Conservation (phyloP, 2,888 invertebrate species). For the Sarcophaga subvicina region DNA sequence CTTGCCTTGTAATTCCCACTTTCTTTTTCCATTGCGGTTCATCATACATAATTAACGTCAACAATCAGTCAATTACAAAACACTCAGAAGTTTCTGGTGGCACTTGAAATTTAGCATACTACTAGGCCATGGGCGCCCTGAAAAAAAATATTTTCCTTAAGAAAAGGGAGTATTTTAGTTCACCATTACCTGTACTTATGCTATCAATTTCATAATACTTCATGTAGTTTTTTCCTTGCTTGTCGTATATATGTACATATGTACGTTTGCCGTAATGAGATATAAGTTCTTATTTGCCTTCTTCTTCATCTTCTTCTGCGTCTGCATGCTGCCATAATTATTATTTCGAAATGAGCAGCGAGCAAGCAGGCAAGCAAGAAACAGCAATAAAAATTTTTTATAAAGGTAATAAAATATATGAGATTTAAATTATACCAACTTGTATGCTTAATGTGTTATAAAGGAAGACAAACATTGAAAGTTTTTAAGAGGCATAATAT, state of each 20-base stretch:
- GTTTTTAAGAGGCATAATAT: background rate
- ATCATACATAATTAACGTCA: no score
- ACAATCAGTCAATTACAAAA: no score
- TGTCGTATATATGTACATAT: background rate
- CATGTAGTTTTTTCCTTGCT: background rate
- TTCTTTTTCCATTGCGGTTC: no score
- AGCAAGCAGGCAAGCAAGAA: background rate
- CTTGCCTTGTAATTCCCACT: no score
- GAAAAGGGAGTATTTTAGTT: no score
- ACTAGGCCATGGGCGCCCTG: no score
- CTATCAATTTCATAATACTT: background rate
- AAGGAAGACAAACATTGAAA: background rate
- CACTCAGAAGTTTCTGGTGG: no score
- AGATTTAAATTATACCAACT: conserved; percentile 20
- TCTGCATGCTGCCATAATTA: conserved; percentile 13
- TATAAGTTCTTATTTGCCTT: conserved; percentile 13
- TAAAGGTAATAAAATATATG: conserved; percentile 30
- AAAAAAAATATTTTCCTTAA: no score
- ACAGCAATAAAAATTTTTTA: background rate
- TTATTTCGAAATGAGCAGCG: background rate
- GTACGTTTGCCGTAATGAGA: background rate
- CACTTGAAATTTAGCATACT: no score
- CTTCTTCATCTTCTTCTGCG: conserved; percentile 1
- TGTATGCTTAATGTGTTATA: conserved; percentile 10
- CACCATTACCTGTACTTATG: background rate